Percentiles rank a stretch among this genome's conserved stretches.
phyloP scores from a whole-genome alignment of 1,140 invertebrate species.

The Rhagoletis zephyria region DNA sequence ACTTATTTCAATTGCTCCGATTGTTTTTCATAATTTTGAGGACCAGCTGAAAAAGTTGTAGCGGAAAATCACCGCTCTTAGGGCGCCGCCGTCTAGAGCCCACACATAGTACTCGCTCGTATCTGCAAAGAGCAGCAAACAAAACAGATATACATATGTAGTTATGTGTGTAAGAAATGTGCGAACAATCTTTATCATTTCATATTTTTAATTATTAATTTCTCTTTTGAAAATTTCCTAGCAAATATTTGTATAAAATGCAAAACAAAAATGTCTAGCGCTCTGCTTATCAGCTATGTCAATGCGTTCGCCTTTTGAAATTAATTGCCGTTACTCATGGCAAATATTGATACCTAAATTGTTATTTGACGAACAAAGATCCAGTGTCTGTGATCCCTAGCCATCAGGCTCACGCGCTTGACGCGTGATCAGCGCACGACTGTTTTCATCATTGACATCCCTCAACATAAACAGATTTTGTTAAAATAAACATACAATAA shows the following conservation, averaged over 20 bases:
- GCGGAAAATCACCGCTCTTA: not conserved
- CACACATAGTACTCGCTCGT: no score
- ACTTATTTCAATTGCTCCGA: no score
- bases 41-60: no score
- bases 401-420: not conserved
- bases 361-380: not conserved
- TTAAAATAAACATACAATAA: not conserved
- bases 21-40: constrained; percentile 16
- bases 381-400: not conserved
- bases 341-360: not conserved
- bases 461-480: not conserved
- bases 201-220: not conserved
- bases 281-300: not conserved
- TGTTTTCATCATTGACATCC: not conserved
- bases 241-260: constrained; percentile 20
- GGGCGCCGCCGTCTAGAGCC: no score
- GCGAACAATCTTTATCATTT: no score
- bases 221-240: not conserved
- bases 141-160: no score
- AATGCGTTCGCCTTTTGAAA: not conserved
- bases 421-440: not conserved
- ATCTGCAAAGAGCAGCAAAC: constrained; percentile 7
- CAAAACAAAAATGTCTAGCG: not conserved
- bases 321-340: not conserved
- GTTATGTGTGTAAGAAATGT: no score